Base-by-base conservation (phyloP, 2,888 invertebrate species). In the Lasius platythorax region DNA sequence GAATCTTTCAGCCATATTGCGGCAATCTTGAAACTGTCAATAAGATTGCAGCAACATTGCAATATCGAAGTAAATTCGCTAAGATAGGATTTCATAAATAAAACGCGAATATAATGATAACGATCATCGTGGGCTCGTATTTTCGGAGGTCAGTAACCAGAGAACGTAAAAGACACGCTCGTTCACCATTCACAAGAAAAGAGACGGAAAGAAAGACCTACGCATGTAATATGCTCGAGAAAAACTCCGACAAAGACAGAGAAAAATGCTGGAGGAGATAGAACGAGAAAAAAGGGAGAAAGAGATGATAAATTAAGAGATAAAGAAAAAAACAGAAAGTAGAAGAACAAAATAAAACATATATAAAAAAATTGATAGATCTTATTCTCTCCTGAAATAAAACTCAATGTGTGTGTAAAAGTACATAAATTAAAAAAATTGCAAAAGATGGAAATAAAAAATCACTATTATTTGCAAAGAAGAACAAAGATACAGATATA, bases 71-170 rank as follows among this genome's bases (percentile, higher is more conserved):
- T 72, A 72, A 33, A 72, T 72, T 23, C 53, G n/a, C 8, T 2
- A n/a, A 53, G 33, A 18, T 9, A 18, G 15, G 23, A 58, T 53
- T 30, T 70, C 15, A 12, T 66, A n/a, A 70, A 9, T 46, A 46
- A 46, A 28, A 40, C 30, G 28, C 40, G 18, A 73, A 56, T 15
- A 5, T 37, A 37, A 8, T 11, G 18, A 73, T 37, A 23, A 23
- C 23, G 56, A 11, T 23, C 11, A 79, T 70, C 72, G 63, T n/a
- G 53, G n/a, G 23, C 85, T 89, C 86, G 93, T 93, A 93, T 94
- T 94, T 94, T 94, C 94, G 94, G 94, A 95, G 94, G 94, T 95
- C 94, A 94, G 94, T 95, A 95, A 95, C 94, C 94, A 94, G 93
- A 89, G 63, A 90, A 90, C 89, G 90, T 84, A 85, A 88, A 86